A percentile compares a stretch with the other conserved stretches of the same genome.
These are phyloP conservation scores for Hystrix brachyura DNA, from an alignment of 2,113 vertebrate species.

Conservation along the genomic window DNA sequence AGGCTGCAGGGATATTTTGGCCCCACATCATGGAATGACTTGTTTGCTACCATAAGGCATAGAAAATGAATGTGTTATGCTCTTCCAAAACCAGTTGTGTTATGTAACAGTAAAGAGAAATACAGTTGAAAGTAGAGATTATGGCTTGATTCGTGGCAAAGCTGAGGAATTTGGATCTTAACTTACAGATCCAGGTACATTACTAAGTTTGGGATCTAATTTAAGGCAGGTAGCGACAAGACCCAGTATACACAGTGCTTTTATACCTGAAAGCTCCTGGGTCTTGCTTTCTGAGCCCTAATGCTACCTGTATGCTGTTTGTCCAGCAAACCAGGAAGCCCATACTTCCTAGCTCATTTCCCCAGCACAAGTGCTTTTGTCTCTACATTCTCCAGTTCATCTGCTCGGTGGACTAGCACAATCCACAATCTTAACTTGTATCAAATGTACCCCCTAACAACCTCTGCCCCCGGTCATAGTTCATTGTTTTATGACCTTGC, in stretches of 20 bases:
- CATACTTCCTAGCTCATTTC: background rate
- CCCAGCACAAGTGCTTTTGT: background rate
- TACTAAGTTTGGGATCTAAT: background rate
- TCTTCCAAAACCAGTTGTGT: background rate
- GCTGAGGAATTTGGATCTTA: background rate
- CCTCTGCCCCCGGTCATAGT: background rate
- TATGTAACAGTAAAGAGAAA: constrained; percentile 46
- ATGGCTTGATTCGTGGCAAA: background rate
- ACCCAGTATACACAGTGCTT: background rate
- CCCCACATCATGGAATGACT: background rate
- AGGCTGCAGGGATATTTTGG: background rate
- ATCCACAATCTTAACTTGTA: background rate
- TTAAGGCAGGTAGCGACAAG: background rate
- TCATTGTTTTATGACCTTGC: background rate
- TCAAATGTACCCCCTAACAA: background rate
- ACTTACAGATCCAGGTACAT: background rate
- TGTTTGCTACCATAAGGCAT: constrained; percentile 16
- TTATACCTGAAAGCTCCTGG: background rate
- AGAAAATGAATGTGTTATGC: background rate
- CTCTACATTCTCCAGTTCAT: background rate
- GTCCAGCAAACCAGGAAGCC: background rate
- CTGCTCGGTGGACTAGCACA: background rate
- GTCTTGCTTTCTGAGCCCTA: background rate
- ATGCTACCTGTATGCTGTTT: background rate
- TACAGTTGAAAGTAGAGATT: background rate